A percentile compares a stretch with the other conserved stretches of the same genome.
These are phyloP conservation scores for Dichetophora obliterata DNA, from an alignment of 2,888 invertebrate genomes.

Conservation along the genomic window DNA sequence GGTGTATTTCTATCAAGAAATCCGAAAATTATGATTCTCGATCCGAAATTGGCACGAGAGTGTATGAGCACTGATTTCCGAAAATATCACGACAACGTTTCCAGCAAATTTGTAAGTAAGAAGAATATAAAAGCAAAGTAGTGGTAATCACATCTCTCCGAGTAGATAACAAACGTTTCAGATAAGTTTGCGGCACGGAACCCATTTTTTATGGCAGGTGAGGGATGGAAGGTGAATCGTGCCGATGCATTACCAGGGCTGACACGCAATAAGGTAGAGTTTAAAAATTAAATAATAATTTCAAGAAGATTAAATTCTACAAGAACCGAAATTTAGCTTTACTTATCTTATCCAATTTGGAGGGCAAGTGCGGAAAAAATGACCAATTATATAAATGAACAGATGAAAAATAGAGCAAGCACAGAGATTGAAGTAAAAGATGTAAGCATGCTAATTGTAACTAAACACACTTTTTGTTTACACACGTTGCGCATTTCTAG, in stretches of 20 bases:
- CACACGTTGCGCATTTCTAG: slow-evolving; percentile 47
- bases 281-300: neutral
- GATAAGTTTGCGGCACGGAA: slow-evolving; percentile 51
- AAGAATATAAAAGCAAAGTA: neutral
- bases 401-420: slow-evolving; percentile 31
- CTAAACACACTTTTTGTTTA: neutral
- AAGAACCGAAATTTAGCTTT: slow-evolving; percentile 41
- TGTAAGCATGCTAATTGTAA: slow-evolving; percentile 49
- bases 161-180: slow-evolving; percentile 29
- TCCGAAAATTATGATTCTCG: slow-evolving; percentile 67
- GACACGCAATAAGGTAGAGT: slow-evolving; percentile 67
- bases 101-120: slow-evolving; percentile 50
- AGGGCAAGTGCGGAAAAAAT: slow-evolving; percentile 52
- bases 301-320: neutral
- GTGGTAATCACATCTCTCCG: neutral
- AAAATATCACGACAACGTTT: slow-evolving; percentile 60
- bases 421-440: slow-evolving; percentile 57
- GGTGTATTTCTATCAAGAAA: slow-evolving; percentile 67
- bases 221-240: slow-evolving; percentile 70
- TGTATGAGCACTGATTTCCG: slow-evolving; percentile 68
- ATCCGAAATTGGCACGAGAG: slow-evolving; percentile 65
- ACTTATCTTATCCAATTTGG: slow-evolving; percentile 56
- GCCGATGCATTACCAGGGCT: slow-evolving; percentile 70
- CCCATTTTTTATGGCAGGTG: slow-evolving; percentile 55
- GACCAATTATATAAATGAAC: slow-evolving; percentile 47